Evolutionary conservation across 53 echinoderm and acorn worm genomes (phyloP).

Genomic region (Henricia sp.): DNA sequence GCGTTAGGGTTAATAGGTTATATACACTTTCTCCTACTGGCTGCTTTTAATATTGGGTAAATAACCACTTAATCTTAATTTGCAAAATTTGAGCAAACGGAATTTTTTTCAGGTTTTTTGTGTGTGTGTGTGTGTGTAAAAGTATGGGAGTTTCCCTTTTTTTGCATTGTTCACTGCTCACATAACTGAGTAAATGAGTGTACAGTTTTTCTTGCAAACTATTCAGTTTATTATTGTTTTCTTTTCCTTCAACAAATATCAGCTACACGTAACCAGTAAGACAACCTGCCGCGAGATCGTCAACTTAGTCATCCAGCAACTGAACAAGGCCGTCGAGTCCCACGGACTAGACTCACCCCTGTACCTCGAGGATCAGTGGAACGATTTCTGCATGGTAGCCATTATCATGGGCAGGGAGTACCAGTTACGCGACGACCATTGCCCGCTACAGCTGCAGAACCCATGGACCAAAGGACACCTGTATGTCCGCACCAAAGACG

Average conservation of each 20-base stretch:
- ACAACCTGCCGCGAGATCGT: constrained; percentile 91
- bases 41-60: too few species aligned
- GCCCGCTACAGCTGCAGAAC: constrained; percentile 95
- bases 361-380: constrained; percentile 87
- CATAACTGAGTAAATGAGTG: too few species aligned
- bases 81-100: too few species aligned
- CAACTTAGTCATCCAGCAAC: constrained; percentile 94
- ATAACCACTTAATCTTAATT: too few species aligned
- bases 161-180: too few species aligned
- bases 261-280: constrained; percentile 95
- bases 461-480: constrained; percentile 99
- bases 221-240: too few species aligned
- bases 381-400: constrained; percentile 92
- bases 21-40: too few species aligned
- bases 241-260: constrained; percentile 1
- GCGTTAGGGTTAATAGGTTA: too few species aligned
- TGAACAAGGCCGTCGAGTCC: constrained; percentile 96
- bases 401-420: constrained; percentile 86
- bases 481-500: constrained; percentile 85
- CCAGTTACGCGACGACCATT: constrained; percentile 81
- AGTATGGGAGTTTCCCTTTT: too few species aligned
- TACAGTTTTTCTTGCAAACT: too few species aligned
- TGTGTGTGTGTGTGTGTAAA: too few species aligned
- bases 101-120: too few species aligned
- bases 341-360: constrained; percentile 82